These are phyloP conservation scores for Acrobasis repandana DNA, from an alignment of 2,888 invertebrate species.

Conservation along the genomic window DNA sequence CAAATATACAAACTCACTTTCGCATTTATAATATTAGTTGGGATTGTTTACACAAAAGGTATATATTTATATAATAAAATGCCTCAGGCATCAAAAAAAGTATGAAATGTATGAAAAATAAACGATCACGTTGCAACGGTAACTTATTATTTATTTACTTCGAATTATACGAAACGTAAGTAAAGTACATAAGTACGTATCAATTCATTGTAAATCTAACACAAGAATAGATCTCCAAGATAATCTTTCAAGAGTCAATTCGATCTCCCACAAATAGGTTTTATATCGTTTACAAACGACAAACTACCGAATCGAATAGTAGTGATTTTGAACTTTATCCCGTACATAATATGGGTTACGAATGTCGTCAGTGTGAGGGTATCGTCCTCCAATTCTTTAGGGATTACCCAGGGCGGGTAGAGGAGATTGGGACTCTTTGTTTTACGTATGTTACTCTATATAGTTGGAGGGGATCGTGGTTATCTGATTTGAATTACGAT, in stretches of 20 bases:
- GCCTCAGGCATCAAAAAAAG: too few relatives aligned
- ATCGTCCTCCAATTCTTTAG: constrained; percentile 3
- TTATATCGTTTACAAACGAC: constrained; percentile 11
- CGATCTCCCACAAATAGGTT: constrained; percentile 18
- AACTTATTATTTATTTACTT: too few relatives aligned
- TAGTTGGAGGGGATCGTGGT: not conserved
- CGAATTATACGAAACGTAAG: too few relatives aligned
- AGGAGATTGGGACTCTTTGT: constrained; percentile 12
- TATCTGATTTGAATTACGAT: constrained; percentile 4
- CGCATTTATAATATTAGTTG: too few relatives aligned
- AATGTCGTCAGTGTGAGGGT: not conserved
- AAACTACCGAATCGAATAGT: not conserved
- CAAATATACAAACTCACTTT: too few relatives aligned
- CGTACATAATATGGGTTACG: not conserved
- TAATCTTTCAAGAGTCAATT: constrained; percentile 13
- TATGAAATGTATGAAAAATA: too few relatives aligned
- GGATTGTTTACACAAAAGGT: not conserved
- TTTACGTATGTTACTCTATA: constrained; percentile 2
- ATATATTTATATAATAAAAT: too few relatives aligned
- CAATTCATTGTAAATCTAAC: not conserved
- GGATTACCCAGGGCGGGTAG: constrained; percentile 3
- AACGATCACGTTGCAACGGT: too few relatives aligned
- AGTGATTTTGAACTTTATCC: constrained; percentile 14
- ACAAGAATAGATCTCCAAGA: constrained; percentile 7
- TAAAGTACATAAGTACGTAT: too few relatives aligned